These are phyloP conservation scores for Chlorops oryzae DNA, from an alignment of 1,140 invertebrate species.

Conservation along the genomic window DNA sequence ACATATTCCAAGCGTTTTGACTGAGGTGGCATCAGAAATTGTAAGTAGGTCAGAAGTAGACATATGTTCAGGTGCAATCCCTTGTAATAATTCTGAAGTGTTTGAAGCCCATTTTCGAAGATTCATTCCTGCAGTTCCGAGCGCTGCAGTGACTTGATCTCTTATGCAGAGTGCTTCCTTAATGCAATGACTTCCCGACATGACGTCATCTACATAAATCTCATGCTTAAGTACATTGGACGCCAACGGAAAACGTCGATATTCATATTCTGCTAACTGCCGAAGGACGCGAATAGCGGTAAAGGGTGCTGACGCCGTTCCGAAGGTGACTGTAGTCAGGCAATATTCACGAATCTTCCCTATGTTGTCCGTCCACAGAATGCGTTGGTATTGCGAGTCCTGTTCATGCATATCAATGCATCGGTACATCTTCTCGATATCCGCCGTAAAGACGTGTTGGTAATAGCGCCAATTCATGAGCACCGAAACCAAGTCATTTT, in stretches of 20 bases:
- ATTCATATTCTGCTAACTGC: no score
- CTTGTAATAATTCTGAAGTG: no score
- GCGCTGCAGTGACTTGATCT: neutral
- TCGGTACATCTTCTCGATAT: constrained; percentile 48
- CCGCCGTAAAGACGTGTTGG: constrained; percentile 30
- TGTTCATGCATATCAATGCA: constrained; percentile 36
- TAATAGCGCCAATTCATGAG: constrained; percentile 37
- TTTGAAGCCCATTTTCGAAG: neutral
- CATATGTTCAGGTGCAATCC: no score
- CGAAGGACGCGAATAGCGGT: no score
- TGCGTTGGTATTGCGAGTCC: constrained; percentile 41
- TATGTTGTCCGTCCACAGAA: constrained; percentile 39
- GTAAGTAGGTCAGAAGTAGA: no score
- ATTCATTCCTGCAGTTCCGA: neutral
- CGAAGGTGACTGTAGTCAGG: constrained; percentile 46
- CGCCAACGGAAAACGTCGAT: no score
- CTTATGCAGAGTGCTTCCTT: neutral
- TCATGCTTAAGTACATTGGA: no score
- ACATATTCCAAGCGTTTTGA: no score
- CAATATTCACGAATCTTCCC: constrained; percentile 27
- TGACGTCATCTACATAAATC: neutral
- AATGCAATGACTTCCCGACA: neutral
- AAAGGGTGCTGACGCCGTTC: constrained; percentile 41
- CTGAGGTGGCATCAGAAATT: no score
- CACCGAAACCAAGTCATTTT: constrained; percentile 34